Percentiles rank a stretch among this genome's conserved stretches.
Conservation (phyloP, 2,888 invertebrate genomes). For the Imbricaverruca yamaguchii region DNA sequence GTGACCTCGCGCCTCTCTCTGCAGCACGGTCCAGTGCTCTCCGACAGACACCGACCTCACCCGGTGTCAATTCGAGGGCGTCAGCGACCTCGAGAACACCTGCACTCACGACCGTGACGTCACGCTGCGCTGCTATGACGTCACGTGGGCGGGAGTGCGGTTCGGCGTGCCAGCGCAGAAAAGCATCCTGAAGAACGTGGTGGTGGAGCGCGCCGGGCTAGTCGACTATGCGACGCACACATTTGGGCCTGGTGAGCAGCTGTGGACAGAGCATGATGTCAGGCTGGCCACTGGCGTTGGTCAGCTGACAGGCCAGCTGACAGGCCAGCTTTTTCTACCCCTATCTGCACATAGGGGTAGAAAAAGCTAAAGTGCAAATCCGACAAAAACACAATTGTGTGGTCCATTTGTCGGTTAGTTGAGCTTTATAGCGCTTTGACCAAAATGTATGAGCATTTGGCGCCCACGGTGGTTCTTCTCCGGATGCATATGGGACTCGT, state of each 20-base stretch:
- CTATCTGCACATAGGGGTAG: no score
- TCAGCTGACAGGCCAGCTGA: no score
- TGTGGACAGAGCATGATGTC: no score
- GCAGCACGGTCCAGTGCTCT: conserved; percentile 62
- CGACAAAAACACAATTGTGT: no score
- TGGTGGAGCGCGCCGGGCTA: conserved; percentile 85
- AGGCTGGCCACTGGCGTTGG: no score
- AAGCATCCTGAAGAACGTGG: conserved; percentile 76
- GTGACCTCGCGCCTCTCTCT: neutral
- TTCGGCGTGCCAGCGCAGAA: conserved; percentile 81
- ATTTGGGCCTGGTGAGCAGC: conserved; percentile 59
- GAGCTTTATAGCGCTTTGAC: no score
- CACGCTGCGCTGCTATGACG: conserved; percentile 78
- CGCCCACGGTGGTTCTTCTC: no score
- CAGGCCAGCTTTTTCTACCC: no score
- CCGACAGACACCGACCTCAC: conserved; percentile 85
- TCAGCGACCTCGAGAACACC: conserved; percentile 64
- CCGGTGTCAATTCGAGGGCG: conserved; percentile 83
- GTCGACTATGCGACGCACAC: conserved; percentile 81
- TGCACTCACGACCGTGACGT: conserved; percentile 44
- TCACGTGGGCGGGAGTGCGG: conserved; percentile 88
- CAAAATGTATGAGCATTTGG: no score
- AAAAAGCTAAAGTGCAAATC: no score
- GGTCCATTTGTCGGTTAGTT: no score
- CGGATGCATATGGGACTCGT: neutral